Base-by-base conservation (phyloP, 37 sponge, comb jelly and placozoan species). In the Spongilla lacustris region DNA sequence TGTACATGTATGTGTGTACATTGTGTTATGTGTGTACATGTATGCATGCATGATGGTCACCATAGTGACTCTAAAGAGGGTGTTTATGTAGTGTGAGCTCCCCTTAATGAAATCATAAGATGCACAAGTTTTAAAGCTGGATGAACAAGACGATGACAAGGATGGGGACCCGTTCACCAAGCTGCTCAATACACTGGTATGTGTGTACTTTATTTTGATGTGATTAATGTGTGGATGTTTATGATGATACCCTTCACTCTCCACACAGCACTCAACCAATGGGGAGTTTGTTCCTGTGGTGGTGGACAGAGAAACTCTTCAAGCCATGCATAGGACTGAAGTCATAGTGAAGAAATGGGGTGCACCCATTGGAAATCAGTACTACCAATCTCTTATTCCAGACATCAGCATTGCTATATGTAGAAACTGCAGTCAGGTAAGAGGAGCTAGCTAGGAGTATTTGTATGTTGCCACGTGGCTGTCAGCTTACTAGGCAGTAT, bases 271-370 rank as follows among this genome's bases (percentile, higher is more conserved):
- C 46, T 46, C 46, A 46, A 46, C 46, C 8, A 46, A 46, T 14
- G 84, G 81, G 22, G 84, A 87, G 50, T 91, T 86, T 83, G 35
- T 46, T 36, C 95, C 95, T 21, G 89, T 98, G 35, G 69, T 69
- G 38, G 93, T 93, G 26, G 91, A 95, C 75, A 84, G 88, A 26
- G 76, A 75, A 6, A 80, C 85, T 0, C 67, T 98, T 67, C 76
- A 79, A 34, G 66, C 69, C 17, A 38, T 98, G 49, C 91, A 93
- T 75, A 66, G 80, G 69, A 83, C 69, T 14, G 96, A 97, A 66
- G 97, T 98, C 25, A 46, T 98, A 6, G 79, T 98, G 24, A 96
- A 93, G 81, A 77, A 95, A 72, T 98, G 97, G 97, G 82, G 86
- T 5, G 73, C 89, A 26, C 96, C 94, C n/a, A 67, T 92, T 41